Percentiles rank a stretch among this genome's conserved stretches.
Evolutionary conservation across 2,113 vertebrate genomes (phyloP).

Genomic region (Neodon shergylaensis): DNA sequence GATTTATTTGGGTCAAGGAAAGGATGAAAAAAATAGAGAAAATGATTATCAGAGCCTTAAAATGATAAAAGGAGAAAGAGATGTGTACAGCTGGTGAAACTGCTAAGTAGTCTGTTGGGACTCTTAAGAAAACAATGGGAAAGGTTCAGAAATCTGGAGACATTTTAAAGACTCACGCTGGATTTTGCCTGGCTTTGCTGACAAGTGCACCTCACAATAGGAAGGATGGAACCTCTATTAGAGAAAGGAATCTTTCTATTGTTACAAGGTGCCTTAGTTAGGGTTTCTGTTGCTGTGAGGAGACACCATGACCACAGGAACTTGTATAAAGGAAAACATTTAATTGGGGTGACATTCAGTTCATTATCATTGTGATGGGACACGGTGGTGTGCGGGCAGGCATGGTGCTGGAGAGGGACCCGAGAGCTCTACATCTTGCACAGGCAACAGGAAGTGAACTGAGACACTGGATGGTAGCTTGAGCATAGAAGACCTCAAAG

Average conservation of each 20-base stretch:
- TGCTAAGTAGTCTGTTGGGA: constrained; percentile 38
- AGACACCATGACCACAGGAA: not conserved
- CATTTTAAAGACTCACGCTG: not conserved
- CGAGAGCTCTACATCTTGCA: not conserved
- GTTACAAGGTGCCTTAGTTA: not conserved
- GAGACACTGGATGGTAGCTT: not conserved
- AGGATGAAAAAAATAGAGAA: not conserved
- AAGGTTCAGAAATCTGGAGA: not conserved
- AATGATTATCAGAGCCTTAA: not conserved
- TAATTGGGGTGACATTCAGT: not conserved
- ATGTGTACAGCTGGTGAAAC: not conserved
- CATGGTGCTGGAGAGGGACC: not conserved
- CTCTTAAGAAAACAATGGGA: not conserved
- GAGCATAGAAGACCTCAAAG: not conserved
- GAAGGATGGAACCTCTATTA: not conserved
- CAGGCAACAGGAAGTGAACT: not conserved
- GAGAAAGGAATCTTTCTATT: not conserved
- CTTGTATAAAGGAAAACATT: not conserved
- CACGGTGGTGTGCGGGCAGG: not conserved
- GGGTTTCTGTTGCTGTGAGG: not conserved
- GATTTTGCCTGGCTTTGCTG: not conserved
- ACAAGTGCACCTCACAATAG: not conserved
- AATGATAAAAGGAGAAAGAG: not conserved
- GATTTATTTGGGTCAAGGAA: not conserved
- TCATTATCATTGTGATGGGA: not conserved